phyloP scores from a whole-genome alignment of 1,140 invertebrate species.

The Neodiprion fabricii region DNA sequence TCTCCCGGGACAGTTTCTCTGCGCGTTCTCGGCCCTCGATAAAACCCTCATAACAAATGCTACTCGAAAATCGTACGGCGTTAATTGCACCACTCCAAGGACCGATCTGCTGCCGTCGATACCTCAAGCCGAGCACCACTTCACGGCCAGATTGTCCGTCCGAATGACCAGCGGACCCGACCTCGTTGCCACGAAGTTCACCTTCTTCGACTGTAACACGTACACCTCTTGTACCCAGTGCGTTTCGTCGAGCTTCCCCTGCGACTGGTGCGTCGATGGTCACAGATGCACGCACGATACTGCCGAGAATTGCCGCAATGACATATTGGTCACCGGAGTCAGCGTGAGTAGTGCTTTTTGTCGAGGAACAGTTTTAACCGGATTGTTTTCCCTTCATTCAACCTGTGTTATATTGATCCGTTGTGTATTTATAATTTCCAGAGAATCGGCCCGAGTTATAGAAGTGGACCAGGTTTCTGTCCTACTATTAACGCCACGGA shows the following conservation, averaged over 20 bases:
- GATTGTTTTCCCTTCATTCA: not conserved
- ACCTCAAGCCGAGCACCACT: slow-evolving; percentile 91
- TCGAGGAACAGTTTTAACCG: not conserved
- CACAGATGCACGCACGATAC: slow-evolving; percentile 96
- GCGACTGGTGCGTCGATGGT: slow-evolving; percentile 97
- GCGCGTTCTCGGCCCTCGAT: slow-evolving; percentile 91
- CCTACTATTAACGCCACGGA: slow-evolving; percentile 88
- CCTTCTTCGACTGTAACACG: slow-evolving; percentile 96
- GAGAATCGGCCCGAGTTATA: slow-evolving; percentile 89
- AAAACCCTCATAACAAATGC: slow-evolving; percentile 91
- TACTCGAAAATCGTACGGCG: slow-evolving; percentile 85
- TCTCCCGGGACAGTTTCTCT: slow-evolving; percentile 83
- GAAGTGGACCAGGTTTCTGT: slow-evolving; percentile 91
- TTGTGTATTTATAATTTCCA: slow-evolving; percentile 49
- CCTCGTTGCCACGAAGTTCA: slow-evolving; percentile 96
- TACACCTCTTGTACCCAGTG: slow-evolving; percentile 94
- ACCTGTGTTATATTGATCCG: not conserved
- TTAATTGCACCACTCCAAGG: slow-evolving; percentile 93
- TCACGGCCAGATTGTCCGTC: slow-evolving; percentile 92
- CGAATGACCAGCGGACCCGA: slow-evolving; percentile 89
- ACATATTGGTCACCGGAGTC: slow-evolving; percentile 92
- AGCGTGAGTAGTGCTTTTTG: slow-evolving; percentile 68
- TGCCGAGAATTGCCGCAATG: slow-evolving; percentile 93
- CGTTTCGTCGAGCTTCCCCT: slow-evolving; percentile 92
- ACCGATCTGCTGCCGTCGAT: slow-evolving; percentile 91